Evolutionary conservation across 2,113 vertebrate species (phyloP), one percentile per base, ranked within the genome.

Genomic region (Cervus canadensis): DNA sequence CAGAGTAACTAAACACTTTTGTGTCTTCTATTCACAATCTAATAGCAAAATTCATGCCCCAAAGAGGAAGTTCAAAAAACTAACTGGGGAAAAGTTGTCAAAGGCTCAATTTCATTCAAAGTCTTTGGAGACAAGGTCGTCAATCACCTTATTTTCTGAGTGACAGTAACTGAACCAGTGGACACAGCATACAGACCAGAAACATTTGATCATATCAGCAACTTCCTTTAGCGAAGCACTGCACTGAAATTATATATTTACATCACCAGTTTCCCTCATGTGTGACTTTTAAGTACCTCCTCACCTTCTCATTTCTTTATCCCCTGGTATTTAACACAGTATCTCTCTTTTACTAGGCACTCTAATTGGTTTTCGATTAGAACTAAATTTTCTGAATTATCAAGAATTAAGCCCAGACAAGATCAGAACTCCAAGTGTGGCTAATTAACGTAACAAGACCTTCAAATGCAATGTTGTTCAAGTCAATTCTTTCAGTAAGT

Each of bases 1-100:
- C 36, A 74, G n/a, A 74, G 21, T 40, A 13, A 74, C 67, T 74
- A 74, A 74, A 74, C 67, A 74, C 2, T 40, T 40, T 25, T 79
- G 11, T 59, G 56, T 78, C 56, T 94, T 81, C 43, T 76, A 26
- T 60, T 94, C 25, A 23, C 3, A 45, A 71, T 25, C 62, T 43
- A 89, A 89, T 15, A 11, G 85, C 54, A 92, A 50, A 94, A 82
- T 52, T 36, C 16, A 60, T 19, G 21, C 9, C 84, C 60, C 89
- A 90, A 57, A 90, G 17, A 54, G 52, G 8, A 97, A 95, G 62
- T 94, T 90, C 60, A 89, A 95, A 97, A 88, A 54, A n/a, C 12
- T 43, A 74, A 82, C 50, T 76, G 23, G 16, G 62, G 40, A 93
- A 95, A 83, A 74, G 10, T 15, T 71, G n/a, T 67, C 62, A 87